These are phyloP conservation scores for Nasonia longicornis DNA, from an alignment of 1,140 invertebrate genomes.

Conservation along the genomic window DNA sequence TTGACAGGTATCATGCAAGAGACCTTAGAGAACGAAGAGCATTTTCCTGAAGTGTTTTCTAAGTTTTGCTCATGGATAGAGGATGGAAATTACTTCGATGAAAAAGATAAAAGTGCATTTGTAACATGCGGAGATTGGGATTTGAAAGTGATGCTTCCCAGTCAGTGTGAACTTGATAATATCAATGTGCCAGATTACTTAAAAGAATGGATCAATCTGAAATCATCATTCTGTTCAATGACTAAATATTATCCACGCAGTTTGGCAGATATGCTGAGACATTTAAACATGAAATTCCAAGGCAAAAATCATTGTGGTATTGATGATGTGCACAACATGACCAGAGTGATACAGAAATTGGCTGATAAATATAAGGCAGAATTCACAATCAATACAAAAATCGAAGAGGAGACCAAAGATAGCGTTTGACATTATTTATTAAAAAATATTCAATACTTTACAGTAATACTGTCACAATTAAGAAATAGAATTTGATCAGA, in stretches of 20 bases:
- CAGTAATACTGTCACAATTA: constrained; percentile 43
- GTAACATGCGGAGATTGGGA: constrained; percentile 78
- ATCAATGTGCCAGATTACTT: constrained; percentile 69
- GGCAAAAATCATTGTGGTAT: constrained; percentile 65
- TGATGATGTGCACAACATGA: constrained; percentile 61
- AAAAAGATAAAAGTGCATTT: constrained; percentile 64
- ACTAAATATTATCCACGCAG: constrained; percentile 58
- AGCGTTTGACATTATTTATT: constrained; percentile 40
- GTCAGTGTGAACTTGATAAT: constrained; percentile 69
- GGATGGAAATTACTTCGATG: constrained; percentile 55
- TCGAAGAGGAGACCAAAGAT: constrained; percentile 1
- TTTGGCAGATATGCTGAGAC: constrained; percentile 58
- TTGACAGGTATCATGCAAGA: constrained; percentile 70
- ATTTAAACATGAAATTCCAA: constrained; percentile 52
- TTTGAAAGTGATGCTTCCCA: constrained; percentile 72
- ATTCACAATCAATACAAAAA: constrained; percentile 56
- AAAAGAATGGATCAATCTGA: constrained; percentile 74
- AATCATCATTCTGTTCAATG: constrained; percentile 63
- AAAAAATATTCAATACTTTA: constrained; percentile 43
- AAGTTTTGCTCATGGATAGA: constrained; percentile 63
- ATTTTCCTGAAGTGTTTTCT: constrained; percentile 62
- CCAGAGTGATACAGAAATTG: constrained; percentile 55
- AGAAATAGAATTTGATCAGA: constrained; percentile 32
- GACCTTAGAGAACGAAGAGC: constrained; percentile 58
- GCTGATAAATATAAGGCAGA: constrained; percentile 47